A percentile compares a stretch with the other conserved stretches of the same genome.
These are phyloP conservation scores for Leucania comma DNA, from an alignment of 2,888 invertebrate genomes.

Conservation along the genomic window DNA sequence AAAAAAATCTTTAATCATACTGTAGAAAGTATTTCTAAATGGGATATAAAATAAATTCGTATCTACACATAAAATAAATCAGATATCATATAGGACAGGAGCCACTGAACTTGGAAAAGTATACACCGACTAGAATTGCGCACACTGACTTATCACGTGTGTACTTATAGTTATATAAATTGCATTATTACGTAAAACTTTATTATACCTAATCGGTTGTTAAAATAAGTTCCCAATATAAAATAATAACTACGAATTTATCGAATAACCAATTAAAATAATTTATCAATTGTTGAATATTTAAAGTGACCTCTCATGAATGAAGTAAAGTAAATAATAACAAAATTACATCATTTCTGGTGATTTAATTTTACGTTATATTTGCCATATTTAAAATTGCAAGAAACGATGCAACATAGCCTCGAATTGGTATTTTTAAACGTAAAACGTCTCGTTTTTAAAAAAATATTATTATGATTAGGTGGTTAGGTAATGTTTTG, in stretches of 20 bases:
- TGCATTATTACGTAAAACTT: conserved; percentile 34
- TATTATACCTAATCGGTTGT: conserved; percentile 13
- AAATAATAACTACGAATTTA: conserved; percentile 45
- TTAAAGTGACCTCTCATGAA: conserved; percentile 47
- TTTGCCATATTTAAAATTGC: background rate
- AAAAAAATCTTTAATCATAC: background rate
- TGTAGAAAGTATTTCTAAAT: background rate
- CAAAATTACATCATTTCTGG: conserved; percentile 48
- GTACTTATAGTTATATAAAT: background rate
- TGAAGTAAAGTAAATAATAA: conserved; percentile 41
- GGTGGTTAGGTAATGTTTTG: no score
- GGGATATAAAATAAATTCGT: background rate
- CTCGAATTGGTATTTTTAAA: background rate
- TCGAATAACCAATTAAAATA: conserved; percentile 50
- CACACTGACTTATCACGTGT: conserved; percentile 11
- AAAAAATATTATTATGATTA: no score
- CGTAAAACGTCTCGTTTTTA: background rate
- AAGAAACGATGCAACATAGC: background rate
- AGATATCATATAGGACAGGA: background rate
- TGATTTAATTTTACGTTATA: conserved; percentile 2
- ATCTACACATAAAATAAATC: background rate
- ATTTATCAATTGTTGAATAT: conserved; percentile 46
- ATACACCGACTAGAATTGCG: conserved; percentile 7
- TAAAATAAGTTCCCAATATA: conserved; percentile 22
- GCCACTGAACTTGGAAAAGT: conserved; percentile 34